Percentiles rank a stretch among this genome's conserved stretches.
Evolutionary conservation across 1,140 invertebrate genomes (phyloP).

Genomic region (Trissolcus basalis): DNA sequence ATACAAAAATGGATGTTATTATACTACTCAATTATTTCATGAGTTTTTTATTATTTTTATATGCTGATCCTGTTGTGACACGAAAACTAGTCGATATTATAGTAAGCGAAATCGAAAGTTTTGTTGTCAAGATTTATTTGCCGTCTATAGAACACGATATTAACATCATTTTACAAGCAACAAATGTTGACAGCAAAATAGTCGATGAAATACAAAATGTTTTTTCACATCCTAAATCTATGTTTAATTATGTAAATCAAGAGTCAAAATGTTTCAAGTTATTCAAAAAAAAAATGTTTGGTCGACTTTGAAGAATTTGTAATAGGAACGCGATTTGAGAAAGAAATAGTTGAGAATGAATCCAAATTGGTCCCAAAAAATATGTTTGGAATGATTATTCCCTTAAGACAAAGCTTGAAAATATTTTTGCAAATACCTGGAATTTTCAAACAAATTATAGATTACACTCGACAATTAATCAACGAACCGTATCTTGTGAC

Average conservation of each 20-base stretch:
- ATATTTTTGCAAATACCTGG: slow-evolving; percentile 41
- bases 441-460: slow-evolving; percentile 28
- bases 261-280: slow-evolving; percentile 30
- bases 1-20: slow-evolving; percentile 10
- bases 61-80: slow-evolving; percentile 20
- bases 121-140: slow-evolving; percentile 18
- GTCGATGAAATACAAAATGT: slow-evolving; percentile 4
- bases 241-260: slow-evolving; percentile 27
- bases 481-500: slow-evolving; percentile 7
- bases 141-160: slow-evolving; percentile 26
- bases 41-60: slow-evolving; percentile 22
- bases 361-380: slow-evolving; percentile 7
- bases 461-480: slow-evolving; percentile 9
- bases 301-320: slow-evolving; percentile 25
- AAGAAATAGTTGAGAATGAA: slow-evolving; percentile 7
- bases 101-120: slow-evolving; percentile 5
- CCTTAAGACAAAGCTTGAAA: slow-evolving; percentile 42
- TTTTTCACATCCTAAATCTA: slow-evolving; percentile 17
- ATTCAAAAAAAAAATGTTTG: slow-evolving; percentile 34
- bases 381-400: slow-evolving; percentile 28
- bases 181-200: neutral
- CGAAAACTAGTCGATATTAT: slow-evolving; percentile 23
- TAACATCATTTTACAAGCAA: slow-evolving; percentile 5
- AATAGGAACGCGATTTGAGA: slow-evolving; percentile 12
- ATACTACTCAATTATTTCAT: slow-evolving; percentile 12